Percentiles rank a stretch among this genome's conserved stretches.
Conservation (phyloP, 2,888 invertebrate species). For the Nemoura dubitans region DNA sequence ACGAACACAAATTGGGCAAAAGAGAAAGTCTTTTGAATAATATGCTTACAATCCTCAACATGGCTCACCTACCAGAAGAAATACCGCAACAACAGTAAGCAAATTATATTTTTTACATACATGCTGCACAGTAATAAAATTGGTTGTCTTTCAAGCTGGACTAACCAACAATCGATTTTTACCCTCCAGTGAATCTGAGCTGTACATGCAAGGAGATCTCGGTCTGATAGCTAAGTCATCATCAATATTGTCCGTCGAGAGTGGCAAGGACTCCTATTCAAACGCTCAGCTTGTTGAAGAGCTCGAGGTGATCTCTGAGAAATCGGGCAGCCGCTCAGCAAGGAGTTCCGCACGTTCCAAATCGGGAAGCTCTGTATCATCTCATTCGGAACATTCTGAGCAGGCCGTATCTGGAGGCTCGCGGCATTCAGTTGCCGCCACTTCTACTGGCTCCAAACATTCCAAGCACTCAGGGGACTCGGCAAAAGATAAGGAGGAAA, state of each 20-base stretch:
- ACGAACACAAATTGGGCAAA: conserved; percentile 63
- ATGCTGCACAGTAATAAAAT: not conserved
- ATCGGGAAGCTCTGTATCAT: not conserved
- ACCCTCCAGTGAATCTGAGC: conserved; percentile 59
- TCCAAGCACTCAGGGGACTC: not conserved
- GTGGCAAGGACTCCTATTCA: conserved; percentile 23
- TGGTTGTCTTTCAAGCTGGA: too few species aligned
- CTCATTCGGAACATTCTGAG: not conserved
- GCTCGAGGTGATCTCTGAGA: not conserved
- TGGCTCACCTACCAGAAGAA: conserved; percentile 52
- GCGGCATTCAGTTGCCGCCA: not conserved
- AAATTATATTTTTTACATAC: too few species aligned
- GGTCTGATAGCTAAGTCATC: conserved; percentile 40
- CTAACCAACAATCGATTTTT: not conserved
- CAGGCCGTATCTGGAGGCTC: not conserved
- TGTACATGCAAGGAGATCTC: conserved; percentile 45
- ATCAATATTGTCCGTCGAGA: conserved; percentile 16
- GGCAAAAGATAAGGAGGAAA: too few species aligned
- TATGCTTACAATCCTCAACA: conserved; percentile 56
- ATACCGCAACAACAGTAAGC: not conserved
- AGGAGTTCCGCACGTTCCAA: not conserved
- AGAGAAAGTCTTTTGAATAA: conserved; percentile 65
- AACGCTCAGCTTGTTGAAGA: not conserved
- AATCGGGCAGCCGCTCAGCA: not conserved
- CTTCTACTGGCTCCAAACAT: not conserved